Evolutionary conservation across 2,888 invertebrate species (phyloP).

Genomic region (Leptopterna dolabrata): DNA sequence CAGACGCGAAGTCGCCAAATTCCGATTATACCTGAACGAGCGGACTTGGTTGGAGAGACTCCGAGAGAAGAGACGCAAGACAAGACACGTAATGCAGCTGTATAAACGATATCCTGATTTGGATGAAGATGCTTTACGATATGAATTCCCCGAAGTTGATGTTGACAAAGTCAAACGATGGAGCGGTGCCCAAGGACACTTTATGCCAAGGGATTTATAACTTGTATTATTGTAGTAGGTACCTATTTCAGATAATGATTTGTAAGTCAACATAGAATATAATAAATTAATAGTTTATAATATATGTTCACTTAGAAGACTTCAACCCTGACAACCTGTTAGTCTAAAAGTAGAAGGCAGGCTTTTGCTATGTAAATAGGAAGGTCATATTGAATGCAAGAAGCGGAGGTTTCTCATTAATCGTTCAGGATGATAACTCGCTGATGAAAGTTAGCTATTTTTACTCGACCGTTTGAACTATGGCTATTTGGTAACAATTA

Average conservation of each 20-base stretch:
- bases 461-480: too few species aligned
- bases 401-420: too few species aligned
- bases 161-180: slow-evolving; percentile 74
- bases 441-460: too few species aligned
- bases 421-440: too few species aligned
- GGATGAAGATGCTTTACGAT: slow-evolving; percentile 76
- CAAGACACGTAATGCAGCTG: slow-evolving; percentile 67
- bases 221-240: not conserved
- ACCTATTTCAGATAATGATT: not conserved
- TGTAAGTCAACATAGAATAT: not conserved
- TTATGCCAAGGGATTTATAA: slow-evolving; percentile 37
- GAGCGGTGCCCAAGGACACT: slow-evolving; percentile 74
- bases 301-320: too few species aligned
- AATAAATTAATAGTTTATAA: too few species aligned
- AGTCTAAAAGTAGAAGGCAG: too few species aligned
- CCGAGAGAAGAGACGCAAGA: slow-evolving; percentile 70
- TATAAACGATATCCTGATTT: slow-evolving; percentile 82
- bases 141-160: slow-evolving; percentile 81
- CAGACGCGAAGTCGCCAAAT: slow-evolving; percentile 74
- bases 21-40: slow-evolving; percentile 74
- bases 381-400: too few species aligned
- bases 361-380: too few species aligned
- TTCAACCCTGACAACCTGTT: too few species aligned
- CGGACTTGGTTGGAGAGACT: slow-evolving; percentile 73
- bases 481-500: too few species aligned